Evolutionary conservation across 2,113 vertebrate genomes (phyloP).

Genomic region (Brachyhypopomus gauderio): DNA sequence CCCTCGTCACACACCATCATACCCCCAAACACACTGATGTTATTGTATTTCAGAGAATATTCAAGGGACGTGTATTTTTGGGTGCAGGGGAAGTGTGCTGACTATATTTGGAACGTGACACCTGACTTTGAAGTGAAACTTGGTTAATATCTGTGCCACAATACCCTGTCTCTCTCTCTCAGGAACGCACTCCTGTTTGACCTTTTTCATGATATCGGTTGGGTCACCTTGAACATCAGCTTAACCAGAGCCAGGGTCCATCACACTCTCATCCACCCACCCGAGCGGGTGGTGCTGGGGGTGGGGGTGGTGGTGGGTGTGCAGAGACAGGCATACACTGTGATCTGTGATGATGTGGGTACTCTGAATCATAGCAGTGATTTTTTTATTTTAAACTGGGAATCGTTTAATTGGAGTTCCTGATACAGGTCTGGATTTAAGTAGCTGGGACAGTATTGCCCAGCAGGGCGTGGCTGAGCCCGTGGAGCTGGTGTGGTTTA

Average conservation of each 20-base stretch:
- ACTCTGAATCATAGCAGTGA: neutral
- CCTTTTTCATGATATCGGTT: neutral
- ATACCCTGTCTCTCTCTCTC: too few species aligned
- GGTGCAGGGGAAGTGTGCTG: neutral
- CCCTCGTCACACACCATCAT: neutral
- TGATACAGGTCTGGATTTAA: neutral
- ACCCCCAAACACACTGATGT: neutral
- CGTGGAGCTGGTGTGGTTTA: neutral
- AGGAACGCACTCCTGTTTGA: too few species aligned
- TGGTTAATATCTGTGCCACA: too few species aligned
- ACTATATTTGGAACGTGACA: neutral
- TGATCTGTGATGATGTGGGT: slow-evolving; percentile 27
- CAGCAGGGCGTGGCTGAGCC: too few species aligned
- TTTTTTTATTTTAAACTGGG: too few species aligned
- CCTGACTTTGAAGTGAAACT: neutral
- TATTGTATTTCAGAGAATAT: neutral
- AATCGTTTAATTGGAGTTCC: neutral
- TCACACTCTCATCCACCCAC: neutral
- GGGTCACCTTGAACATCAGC: slow-evolving; percentile 48
- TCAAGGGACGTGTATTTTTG: neutral
- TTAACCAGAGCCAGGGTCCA: slow-evolving; percentile 25
- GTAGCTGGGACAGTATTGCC: neutral
- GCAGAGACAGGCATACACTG: neutral
- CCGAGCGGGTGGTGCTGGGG: neutral
- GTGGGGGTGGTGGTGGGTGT: too few species aligned